A percentile compares a stretch with the other conserved stretches of the same genome.
Conservation (phyloP, 2,113 vertebrate species). For the Cottus gobio region DNA sequence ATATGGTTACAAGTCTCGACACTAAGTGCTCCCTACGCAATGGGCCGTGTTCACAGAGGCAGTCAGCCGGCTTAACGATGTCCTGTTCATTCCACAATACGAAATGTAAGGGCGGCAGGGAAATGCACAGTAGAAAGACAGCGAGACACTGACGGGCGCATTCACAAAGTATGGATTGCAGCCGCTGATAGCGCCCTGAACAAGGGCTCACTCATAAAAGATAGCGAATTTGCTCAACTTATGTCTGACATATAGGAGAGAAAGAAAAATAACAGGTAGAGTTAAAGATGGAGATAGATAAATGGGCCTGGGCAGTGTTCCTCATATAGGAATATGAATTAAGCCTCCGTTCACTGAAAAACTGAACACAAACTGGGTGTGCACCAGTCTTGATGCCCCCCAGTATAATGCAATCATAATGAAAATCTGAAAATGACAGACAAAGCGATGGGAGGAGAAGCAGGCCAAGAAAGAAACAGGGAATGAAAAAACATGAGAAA, state of each 20-base stretch:
- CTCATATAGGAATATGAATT: conserved; percentile 2
- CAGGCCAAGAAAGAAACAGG: conserved; percentile 3
- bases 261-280: background rate
- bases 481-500: conserved; percentile 8
- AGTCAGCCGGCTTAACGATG: conserved; percentile 23
- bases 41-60: conserved; percentile 2
- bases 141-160: background rate
- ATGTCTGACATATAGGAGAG: background rate
- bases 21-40: background rate
- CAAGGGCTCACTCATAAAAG: background rate
- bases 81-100: conserved; percentile 23
- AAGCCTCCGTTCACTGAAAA: background rate
- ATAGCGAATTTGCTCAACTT: background rate
- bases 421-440: conserved; percentile 37
- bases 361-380: conserved; percentile 4
- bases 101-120: background rate
- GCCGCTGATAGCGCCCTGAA: background rate
- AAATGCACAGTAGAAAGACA: background rate
- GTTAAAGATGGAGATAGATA: conserved; percentile 9
- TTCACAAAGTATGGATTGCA: background rate
- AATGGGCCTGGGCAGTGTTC: background rate
- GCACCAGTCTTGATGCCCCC: conserved; percentile 25
- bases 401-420: conserved; percentile 16
- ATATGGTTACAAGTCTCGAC: conserved; percentile 29
- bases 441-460: conserved; percentile 25